Percentiles rank a stretch among this genome's conserved stretches.
These are phyloP conservation scores for Tachina fera DNA, from an alignment of 2,888 invertebrate genomes.

Conservation along the genomic window DNA sequence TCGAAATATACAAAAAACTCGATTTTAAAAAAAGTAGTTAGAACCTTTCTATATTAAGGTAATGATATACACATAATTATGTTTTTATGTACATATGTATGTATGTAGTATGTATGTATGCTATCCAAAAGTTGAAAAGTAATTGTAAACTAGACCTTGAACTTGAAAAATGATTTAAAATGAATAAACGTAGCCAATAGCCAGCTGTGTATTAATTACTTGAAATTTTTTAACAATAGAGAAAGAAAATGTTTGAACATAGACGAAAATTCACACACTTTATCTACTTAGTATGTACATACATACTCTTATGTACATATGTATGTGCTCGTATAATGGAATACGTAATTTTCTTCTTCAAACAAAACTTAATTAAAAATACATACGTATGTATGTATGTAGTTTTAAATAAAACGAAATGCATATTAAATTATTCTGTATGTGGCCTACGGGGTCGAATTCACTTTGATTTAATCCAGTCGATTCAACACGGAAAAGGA, in stretches of 20 bases:
- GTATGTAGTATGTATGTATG: no score
- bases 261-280: constrained; percentile 20
- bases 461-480: constrained; percentile 77
- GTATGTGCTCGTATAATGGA: background rate
- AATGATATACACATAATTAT: no score
- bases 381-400: background rate
- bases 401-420: constrained; percentile 1
- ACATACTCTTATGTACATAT: no score
- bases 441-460: constrained; percentile 82
- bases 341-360: background rate
- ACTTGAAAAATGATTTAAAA: constrained; percentile 27
- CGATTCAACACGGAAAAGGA: constrained; percentile 82
- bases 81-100: no score
- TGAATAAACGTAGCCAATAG: background rate
- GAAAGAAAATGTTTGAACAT: constrained; percentile 24
- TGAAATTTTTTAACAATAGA: constrained; percentile 32
- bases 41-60: no score
- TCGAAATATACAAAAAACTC: no score
- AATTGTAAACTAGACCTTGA: constrained; percentile 43
- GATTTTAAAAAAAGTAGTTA: no score
- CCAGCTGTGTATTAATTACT: background rate
- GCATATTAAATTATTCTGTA: constrained; percentile 73
- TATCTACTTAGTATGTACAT: background rate
- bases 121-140: background rate
- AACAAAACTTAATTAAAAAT: constrained; percentile 1